These are phyloP conservation scores for Bibio marci DNA, from an alignment of 2,888 invertebrate species.

Conservation along the genomic window DNA sequence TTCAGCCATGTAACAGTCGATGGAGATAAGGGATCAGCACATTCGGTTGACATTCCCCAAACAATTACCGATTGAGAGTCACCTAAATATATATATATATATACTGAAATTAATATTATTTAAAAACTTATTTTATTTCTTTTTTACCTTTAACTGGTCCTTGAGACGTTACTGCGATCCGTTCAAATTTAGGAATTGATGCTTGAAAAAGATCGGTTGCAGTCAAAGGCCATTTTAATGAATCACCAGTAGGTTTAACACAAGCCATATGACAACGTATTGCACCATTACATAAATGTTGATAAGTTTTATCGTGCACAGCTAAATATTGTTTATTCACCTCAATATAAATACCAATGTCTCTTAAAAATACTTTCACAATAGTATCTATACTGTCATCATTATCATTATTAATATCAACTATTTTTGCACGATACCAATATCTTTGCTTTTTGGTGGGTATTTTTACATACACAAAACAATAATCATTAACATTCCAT, in stretches of 20 bases:
- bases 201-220: conserved; percentile 41
- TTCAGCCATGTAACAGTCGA: conserved; percentile 42
- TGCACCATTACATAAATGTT: conserved; percentile 35
- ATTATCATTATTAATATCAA: conserved; percentile 26
- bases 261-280: conserved; percentile 51
- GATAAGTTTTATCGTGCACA: conserved; percentile 34
- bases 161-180: conserved; percentile 19
- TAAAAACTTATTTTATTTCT: too few relatives aligned
- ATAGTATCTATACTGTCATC: conserved; percentile 22
- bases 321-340: conserved; percentile 31
- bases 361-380: conserved; percentile 43
- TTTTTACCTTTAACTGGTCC: conserved; percentile 9
- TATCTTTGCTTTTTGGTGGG: conserved; percentile 31
- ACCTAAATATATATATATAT: not conserved
- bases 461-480: conserved; percentile 30
- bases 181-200: conserved; percentile 33
- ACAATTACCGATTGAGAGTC: conserved; percentile 43
- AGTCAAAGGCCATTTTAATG: conserved; percentile 19
- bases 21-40: conserved; percentile 48
- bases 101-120: too few relatives aligned
- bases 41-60: conserved; percentile 40
- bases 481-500: conserved; percentile 37
- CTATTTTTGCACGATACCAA: conserved; percentile 42
- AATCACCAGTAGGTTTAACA: conserved; percentile 48
- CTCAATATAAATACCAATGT: conserved; percentile 38